phyloP scores from a whole-genome alignment of 2,888 invertebrate genomes.

The Drosophila pegasa region DNA sequence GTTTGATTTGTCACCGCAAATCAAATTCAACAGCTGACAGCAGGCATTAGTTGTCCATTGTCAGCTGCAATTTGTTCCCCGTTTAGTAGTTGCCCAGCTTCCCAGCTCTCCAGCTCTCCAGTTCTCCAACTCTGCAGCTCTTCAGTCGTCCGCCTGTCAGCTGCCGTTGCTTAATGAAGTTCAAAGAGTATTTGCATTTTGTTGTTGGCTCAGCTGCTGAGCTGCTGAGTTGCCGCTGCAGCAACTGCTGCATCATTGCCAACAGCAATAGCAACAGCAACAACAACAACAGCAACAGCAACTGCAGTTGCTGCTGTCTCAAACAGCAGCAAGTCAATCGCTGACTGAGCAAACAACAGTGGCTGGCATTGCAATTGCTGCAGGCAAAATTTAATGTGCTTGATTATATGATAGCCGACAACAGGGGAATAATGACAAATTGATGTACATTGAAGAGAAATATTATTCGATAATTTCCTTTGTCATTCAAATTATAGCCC shows the following conservation, averaged over 20 bases:
- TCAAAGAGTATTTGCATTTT: constrained; percentile 48
- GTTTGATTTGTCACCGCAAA: constrained; percentile 61
- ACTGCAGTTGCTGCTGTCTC: constrained; percentile 36
- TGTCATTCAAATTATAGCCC: too few relatives aligned
- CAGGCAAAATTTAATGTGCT: background rate
- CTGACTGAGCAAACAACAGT: constrained; percentile 44
- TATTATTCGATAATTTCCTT: too few relatives aligned
- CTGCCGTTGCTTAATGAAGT: constrained; percentile 38
- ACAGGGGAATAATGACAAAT: too few relatives aligned
- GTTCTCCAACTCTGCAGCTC: background rate
- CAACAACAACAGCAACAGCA: constrained; percentile 31
- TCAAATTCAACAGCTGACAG: constrained; percentile 63
- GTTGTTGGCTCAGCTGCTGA: constrained; percentile 21
- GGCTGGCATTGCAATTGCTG: constrained; percentile 7
- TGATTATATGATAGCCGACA: background rate
- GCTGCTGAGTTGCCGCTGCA: constrained; percentile 6
- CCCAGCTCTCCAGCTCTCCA: background rate
- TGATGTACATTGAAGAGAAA: too few relatives aligned
- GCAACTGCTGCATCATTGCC: constrained; percentile 34
- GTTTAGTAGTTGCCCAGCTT: background rate
- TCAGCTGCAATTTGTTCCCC: constrained; percentile 22
- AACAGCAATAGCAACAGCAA: constrained; percentile 17
- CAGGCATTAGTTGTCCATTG: constrained; percentile 15
- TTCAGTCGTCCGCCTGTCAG: constrained; percentile 12
- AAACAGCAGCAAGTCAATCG: constrained; percentile 65